Evolutionary conservation across 2,113 vertebrate genomes (phyloP), one percentile per base, ranked within the genome.

Genomic region (Probosciger aterrimus): DNA sequence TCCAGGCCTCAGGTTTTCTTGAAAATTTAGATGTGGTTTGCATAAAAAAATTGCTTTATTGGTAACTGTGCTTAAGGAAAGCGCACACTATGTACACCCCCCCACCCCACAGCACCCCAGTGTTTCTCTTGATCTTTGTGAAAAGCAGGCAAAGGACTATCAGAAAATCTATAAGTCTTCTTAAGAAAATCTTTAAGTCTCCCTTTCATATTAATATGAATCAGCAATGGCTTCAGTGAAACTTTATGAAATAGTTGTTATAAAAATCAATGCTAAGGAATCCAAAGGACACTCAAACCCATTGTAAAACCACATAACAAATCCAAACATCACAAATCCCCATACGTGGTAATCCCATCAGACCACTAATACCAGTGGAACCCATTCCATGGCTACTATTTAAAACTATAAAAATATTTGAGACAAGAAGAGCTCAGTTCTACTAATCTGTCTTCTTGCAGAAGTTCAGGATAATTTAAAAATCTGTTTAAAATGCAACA

Each of bases 81-180:
- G 9, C 35, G 39, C 6, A 15, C 0, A 5, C 4, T 39, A 4
- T 64, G 82, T 93, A 59, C 3, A 7, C 62, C 25, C 25, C 11
- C 2, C 1, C 35, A 4, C 10, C 5, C 1, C 14, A 0, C 5
- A 1, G 11, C 5, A 6, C 8, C 1, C 20, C 1, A 31, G 0
- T 22, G 4, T 69, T 70, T 46, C 17, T 70, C 24, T 60, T 64
- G 18, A 47, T 63, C 3, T 71, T 63, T 62, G 18, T 65, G 71
- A 83, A 65, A 76, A 73, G 17, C 11, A 43, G 27, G 44, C 41
- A 52, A 86, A 73, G 62, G 75, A 30, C 6, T 37, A 6, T 59
- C 27, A 69, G 75, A 43, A 88, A 82, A 82, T 70, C 2, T 22
- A 0, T 71, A 49, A 30, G 19, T 28, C 25, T 74, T 83, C 10